Base-by-base conservation (phyloP, 2,113 vertebrate genomes). In the Myrmophylax atrothorax region DNA sequence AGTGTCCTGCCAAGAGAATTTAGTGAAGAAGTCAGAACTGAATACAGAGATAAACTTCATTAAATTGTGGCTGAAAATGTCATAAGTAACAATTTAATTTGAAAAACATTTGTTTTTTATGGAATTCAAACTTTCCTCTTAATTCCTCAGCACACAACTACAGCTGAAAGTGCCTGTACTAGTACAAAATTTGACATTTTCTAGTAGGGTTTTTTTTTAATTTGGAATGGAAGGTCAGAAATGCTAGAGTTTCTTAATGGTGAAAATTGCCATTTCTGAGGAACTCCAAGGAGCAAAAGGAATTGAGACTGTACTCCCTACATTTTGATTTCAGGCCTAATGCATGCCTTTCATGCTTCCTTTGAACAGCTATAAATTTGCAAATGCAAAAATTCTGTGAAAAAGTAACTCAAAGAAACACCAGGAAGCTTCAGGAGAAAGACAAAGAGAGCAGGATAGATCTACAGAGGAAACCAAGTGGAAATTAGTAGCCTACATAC, bases 301-400 rank as follows among this genome's bases (percentile, higher is more conserved):
- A 55, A 46, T 40, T 10, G 1, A 25, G 42, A n/a, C 53, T 4
- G 0, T 26, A 20, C 18, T 64, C 31, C 9, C 3, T 31, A 70
- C 37, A 35, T 7, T 68, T 46, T 55, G 38, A 83, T 64, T 86
- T 82, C 56, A 77, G 50, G 6, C 23, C 38, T 73, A 16, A 24
- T 37, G 12, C 38, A 37, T 81, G 23, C 9, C 6, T 90, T 55
- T 73, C 60, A 70, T 33, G 60, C 0, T 0, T 2, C 1, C 9
- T 26, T 67, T 73, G 28, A 89, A 58, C 6, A 82, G n/a, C 46
- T 17, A 76, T 1, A 63, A 40, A 37, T 52, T 40, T 76, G 17
- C 9, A 84, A 77, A 68, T 23, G 3, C 76, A 72, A 14, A 49
- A 4, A 59, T 46, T 83, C 38, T 44, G 3, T 52, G 42, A 47